Evolutionary conservation across 2,113 vertebrate genomes (phyloP).

Genomic region (Hepsetus odoe): DNA sequence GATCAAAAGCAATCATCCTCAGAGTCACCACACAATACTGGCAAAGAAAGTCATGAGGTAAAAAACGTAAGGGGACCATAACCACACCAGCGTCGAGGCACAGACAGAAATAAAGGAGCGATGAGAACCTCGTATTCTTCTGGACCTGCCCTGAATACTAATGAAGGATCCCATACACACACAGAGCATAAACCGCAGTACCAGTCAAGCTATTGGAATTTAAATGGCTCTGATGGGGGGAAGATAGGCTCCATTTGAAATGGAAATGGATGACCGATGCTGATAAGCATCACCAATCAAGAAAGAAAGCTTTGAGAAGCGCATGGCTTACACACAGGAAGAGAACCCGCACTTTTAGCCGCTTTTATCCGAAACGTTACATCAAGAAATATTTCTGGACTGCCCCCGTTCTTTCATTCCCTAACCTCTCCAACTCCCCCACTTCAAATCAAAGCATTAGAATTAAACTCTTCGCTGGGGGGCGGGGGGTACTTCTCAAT

Average conservation of each 20-base stretch:
- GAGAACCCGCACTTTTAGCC: neutral
- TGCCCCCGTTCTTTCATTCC: conserved; percentile 39
- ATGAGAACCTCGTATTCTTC: neutral
- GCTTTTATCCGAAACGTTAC: neutral
- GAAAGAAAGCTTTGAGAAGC: conserved; percentile 15
- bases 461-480: neutral
- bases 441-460: neutral
- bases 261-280: conserved; percentile 54
- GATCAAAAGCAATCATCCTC: no score
- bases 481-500: neutral
- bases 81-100: neutral
- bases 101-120: conserved; percentile 5
- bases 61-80: no score
- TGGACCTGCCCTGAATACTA: conserved; percentile 21
- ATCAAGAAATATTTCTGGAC: conserved; percentile 38
- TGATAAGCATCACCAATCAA: conserved; percentile 53
- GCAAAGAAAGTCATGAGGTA: no score
- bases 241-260: conserved; percentile 60
- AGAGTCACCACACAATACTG: no score
- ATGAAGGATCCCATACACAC: conserved; percentile 24
- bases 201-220: conserved; percentile 71
- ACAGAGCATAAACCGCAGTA: conserved; percentile 45
- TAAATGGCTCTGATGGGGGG: conserved; percentile 66
- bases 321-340: neutral
- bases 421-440: neutral